A percentile compares a stretch with the other conserved stretches of the same genome.
Evolutionary conservation across 2,888 invertebrate genomes (phyloP).

Genomic region (Kryphioiulus occultus): DNA sequence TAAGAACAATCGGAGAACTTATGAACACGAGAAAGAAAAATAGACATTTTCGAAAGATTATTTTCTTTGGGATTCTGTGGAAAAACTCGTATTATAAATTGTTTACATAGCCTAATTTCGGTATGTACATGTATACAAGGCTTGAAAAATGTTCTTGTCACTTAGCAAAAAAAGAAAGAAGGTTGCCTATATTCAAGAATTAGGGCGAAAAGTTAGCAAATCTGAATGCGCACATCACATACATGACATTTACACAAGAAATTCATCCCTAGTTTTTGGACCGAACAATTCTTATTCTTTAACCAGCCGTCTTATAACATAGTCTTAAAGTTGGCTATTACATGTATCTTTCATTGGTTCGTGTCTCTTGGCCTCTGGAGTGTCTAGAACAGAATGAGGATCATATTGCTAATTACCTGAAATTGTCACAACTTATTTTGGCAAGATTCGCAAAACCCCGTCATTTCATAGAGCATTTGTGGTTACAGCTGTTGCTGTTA

Average conservation of each 20-base stretch:
- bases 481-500: slow-evolving; percentile 1
- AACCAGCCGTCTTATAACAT: too few relatives aligned
- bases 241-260: too few relatives aligned
- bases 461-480: not conserved
- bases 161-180: too few relatives aligned
- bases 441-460: not conserved
- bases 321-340: too few relatives aligned
- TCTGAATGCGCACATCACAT: too few relatives aligned
- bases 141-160: not conserved
- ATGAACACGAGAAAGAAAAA: not conserved
- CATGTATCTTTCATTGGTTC: too few relatives aligned
- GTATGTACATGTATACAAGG: not conserved
- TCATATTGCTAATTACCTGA: not conserved
- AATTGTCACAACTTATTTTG: not conserved
- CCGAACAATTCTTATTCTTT: too few relatives aligned
- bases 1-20: not conserved
- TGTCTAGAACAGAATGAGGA: not conserved
- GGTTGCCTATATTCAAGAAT: too few relatives aligned
- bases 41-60: not conserved
- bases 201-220: too few relatives aligned
- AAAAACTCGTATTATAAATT: not conserved
- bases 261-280: too few relatives aligned
- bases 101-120: not conserved
- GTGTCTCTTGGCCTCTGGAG: not conserved
- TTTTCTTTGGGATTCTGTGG: not conserved